Evolutionary conservation across 2,888 invertebrate species (phyloP).

Genomic region (Ectemnius cavifrons): DNA sequence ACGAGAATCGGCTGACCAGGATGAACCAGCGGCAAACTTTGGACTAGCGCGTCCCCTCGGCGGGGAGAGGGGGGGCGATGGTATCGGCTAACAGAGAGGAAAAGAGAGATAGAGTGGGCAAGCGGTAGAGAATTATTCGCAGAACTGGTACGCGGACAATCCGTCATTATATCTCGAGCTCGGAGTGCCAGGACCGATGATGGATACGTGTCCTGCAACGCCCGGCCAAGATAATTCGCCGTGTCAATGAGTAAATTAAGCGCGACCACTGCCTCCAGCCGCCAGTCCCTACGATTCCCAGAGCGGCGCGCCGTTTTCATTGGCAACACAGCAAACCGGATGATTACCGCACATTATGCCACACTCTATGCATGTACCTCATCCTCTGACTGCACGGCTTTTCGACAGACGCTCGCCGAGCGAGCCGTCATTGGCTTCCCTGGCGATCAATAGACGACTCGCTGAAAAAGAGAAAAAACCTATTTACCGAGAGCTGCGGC

Average conservation of each 20-base stretch:
- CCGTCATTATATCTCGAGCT: constrained; percentile 54
- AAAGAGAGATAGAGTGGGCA: background rate
- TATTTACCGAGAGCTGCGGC: too few species aligned
- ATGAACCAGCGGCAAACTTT: too few species aligned
- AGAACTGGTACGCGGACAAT: constrained; percentile 43
- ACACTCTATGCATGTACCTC: background rate
- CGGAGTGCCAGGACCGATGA: constrained; percentile 36
- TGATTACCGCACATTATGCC: too few species aligned
- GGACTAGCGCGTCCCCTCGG: too few species aligned
- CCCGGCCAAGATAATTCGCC: constrained; percentile 51
- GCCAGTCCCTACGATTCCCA: too few species aligned
- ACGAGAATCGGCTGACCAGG: too few species aligned
- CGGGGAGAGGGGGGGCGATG: too few species aligned
- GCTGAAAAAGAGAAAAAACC: too few species aligned
- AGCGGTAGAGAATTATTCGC: constrained; percentile 50
- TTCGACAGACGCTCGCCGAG: background rate
- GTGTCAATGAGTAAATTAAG: constrained; percentile 63
- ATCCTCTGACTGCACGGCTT: background rate
- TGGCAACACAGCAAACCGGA: too few species aligned
- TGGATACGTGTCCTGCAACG: constrained; percentile 29
- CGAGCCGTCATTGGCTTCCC: background rate
- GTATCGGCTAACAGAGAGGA: too few species aligned
- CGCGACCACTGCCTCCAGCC: constrained; percentile 22
- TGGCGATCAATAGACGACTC: too few species aligned
- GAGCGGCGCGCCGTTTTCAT: too few species aligned